phyloP scores from a whole-genome alignment of 2,888 invertebrate species.

The Branchellion lobata region DNA sequence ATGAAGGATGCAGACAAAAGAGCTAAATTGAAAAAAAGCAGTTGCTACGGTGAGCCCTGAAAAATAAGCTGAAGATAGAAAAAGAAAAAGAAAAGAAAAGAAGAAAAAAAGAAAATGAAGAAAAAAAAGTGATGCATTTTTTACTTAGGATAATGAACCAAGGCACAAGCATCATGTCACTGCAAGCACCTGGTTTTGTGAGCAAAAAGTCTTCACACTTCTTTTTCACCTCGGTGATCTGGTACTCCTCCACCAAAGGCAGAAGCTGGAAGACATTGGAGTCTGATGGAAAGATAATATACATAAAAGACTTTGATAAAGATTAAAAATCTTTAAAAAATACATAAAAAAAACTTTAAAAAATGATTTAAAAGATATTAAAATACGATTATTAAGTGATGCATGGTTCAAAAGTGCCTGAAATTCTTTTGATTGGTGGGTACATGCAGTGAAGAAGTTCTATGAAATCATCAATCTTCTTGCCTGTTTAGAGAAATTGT shows the following conservation, averaged over 20 bases:
- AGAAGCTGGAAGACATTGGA: slow-evolving; percentile 61
- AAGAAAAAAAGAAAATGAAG: too few relatives aligned
- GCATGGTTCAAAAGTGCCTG: too few relatives aligned
- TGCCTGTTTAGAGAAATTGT: background rate
- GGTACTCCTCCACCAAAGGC: slow-evolving; percentile 62
- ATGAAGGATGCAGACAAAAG: too few relatives aligned
- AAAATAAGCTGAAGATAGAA: too few relatives aligned
- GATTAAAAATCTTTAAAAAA: background rate
- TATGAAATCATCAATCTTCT: slow-evolving; percentile 59
- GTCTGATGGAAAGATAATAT: slow-evolving; percentile 52
- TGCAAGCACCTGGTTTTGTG: slow-evolving; percentile 50
- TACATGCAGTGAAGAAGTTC: slow-evolving; percentile 62
- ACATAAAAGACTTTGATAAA: background rate
- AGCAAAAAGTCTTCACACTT: slow-evolving; percentile 62
- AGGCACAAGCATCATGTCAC: background rate
- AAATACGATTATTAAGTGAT: too few relatives aligned
- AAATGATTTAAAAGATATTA: too few relatives aligned
- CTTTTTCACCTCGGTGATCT: slow-evolving; percentile 60
- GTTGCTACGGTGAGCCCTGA: too few relatives aligned
- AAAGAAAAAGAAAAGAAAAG: too few relatives aligned
- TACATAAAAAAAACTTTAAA: too few relatives aligned
- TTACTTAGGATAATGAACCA: too few relatives aligned
- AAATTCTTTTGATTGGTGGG: slow-evolving; percentile 60
- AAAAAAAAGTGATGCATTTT: too few relatives aligned
- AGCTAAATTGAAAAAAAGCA: too few relatives aligned